Evolutionary conservation across 2,113 vertebrate genomes (phyloP).

Genomic region (Empidonax alnorum): DNA sequence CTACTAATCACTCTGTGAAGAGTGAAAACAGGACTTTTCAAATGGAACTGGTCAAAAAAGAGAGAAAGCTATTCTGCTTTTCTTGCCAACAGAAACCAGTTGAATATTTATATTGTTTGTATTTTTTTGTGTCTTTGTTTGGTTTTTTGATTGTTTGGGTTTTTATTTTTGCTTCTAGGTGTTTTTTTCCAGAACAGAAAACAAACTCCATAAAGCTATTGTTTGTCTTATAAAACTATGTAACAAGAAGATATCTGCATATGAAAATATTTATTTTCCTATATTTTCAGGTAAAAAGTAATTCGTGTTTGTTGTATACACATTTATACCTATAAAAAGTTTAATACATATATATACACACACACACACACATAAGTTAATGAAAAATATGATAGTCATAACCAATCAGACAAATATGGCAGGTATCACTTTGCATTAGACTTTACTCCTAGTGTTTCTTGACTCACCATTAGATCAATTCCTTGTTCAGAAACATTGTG

Average conservation of each 20-base stretch:
- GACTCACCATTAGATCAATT: neutral
- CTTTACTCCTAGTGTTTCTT: neutral
- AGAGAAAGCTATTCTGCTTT: neutral
- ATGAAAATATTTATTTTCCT: neutral
- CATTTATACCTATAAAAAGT: neutral
- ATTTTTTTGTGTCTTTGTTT: neutral
- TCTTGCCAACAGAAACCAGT: neutral
- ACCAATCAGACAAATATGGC: neutral
- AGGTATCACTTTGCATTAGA: neutral
- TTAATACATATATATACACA: neutral
- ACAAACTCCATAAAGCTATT: neutral
- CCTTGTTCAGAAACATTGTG: neutral
- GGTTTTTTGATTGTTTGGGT: neutral
- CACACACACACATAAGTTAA: neutral
- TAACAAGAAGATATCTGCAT: neutral
- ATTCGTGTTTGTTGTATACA: neutral
- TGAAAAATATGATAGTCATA: neutral
- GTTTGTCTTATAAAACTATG: neutral
- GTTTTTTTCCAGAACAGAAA: neutral
- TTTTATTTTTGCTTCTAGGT: too few species aligned
- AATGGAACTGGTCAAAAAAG: neutral
- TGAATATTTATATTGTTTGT: neutral
- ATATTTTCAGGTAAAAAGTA: neutral
- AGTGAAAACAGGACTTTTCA: neutral
- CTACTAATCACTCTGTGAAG: neutral